A percentile compares a stretch with the other conserved stretches of the same genome.
Evolutionary conservation across 1,140 invertebrate species (phyloP).

Genomic region (Diorhabda sublineata): DNA sequence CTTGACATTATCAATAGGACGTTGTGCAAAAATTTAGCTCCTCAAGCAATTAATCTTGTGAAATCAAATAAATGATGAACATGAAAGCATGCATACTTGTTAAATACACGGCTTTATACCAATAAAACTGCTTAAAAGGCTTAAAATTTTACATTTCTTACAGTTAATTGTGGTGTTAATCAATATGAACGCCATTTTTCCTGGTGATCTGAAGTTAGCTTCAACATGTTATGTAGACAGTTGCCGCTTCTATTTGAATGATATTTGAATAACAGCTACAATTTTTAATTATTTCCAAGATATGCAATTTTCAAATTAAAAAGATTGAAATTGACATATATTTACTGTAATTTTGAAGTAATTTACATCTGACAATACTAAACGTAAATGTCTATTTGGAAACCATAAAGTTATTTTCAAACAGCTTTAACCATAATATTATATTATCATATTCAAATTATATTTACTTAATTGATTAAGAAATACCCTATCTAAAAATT

Average conservation of each 20-base stretch:
- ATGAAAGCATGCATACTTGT: constrained; percentile 30
- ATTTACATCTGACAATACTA: no score
- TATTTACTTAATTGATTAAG: no score
- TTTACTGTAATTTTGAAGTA: no score
- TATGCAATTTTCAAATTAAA: no score
- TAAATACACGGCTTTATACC: constrained; percentile 25
- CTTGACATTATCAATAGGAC: constrained; percentile 27
- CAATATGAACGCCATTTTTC: constrained; percentile 42
- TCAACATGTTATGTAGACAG: neutral
- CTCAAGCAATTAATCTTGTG: constrained; percentile 15
- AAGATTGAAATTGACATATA: no score
- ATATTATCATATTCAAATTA: no score
- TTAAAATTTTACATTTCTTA: constrained; percentile 42
- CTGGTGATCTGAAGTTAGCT: constrained; percentile 29
- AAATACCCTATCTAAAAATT: no score
- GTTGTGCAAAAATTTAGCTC: constrained; percentile 17
- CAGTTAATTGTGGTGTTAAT: constrained; percentile 36
- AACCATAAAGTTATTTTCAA: no score
- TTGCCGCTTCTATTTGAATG: constrained; percentile 14
- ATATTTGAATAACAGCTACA: no score
- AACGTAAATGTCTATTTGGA: no score
- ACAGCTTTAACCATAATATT: no score
- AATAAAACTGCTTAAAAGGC: constrained; percentile 31
- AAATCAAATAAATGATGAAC: constrained; percentile 23
- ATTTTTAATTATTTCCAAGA: no score